phyloP scores from a whole-genome alignment of 1,140 invertebrate genomes.

The Chironomus striatipennis region DNA sequence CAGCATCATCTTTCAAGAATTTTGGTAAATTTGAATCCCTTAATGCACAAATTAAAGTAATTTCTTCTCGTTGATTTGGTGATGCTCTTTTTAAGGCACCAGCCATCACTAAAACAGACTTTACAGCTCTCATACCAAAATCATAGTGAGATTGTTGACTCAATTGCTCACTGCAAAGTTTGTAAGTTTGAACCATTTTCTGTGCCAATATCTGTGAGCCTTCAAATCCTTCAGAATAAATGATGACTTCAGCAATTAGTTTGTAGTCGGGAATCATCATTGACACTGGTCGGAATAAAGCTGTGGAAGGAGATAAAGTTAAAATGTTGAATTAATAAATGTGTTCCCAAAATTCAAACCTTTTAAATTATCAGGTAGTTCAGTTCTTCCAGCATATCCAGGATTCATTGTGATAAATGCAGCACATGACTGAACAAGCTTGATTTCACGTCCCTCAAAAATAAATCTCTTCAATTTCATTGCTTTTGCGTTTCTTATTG shows the following conservation, averaged over 20 bases:
- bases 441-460: slow-evolving; percentile 86
- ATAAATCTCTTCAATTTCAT: slow-evolving; percentile 58
- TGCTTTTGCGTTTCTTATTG: slow-evolving; percentile 65
- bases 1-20: slow-evolving; percentile 76
- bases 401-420: slow-evolving; percentile 90
- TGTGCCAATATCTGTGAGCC: slow-evolving; percentile 73
- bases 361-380: slow-evolving; percentile 74
- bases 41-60: slow-evolving; percentile 71
- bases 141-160: slow-evolving; percentile 91
- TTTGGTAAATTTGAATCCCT: slow-evolving; percentile 89
- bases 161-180: slow-evolving; percentile 82
- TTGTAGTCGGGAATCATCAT: slow-evolving; percentile 94
- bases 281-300: slow-evolving; percentile 76
- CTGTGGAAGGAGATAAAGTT: slow-evolving; percentile 35
- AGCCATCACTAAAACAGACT: slow-evolving; percentile 71
- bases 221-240: slow-evolving; percentile 89
- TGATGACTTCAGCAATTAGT: slow-evolving; percentile 83
- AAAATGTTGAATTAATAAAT: no score
- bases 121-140: slow-evolving; percentile 77
- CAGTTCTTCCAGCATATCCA: slow-evolving; percentile 79
- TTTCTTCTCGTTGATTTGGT: slow-evolving; percentile 71
- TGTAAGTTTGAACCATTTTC: slow-evolving; percentile 90
- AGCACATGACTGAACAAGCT: slow-evolving; percentile 72
- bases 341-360: not conserved
- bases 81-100: slow-evolving; percentile 77